These are phyloP conservation scores for Nerophis ophidion DNA, from an alignment of 2,113 vertebrate genomes.

Conservation along the genomic window DNA sequence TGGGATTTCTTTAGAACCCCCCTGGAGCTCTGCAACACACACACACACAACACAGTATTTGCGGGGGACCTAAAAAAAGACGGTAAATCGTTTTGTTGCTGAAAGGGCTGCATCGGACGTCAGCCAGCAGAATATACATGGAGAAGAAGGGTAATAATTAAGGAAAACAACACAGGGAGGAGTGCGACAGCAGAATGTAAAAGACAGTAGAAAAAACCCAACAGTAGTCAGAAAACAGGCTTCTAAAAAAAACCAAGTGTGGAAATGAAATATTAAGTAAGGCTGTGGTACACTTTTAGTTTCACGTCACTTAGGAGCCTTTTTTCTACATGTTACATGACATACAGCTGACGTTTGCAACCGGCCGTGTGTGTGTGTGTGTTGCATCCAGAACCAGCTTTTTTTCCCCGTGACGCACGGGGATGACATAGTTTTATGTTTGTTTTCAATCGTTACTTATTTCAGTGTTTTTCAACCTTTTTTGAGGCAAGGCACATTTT, in stretches of 20 bases:
- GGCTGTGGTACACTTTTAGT: conserved; percentile 44
- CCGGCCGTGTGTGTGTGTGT: conserved; percentile 5
- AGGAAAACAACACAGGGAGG: no score
- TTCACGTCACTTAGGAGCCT: conserved; percentile 31
- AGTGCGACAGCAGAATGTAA: background rate
- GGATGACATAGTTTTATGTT: background rate
- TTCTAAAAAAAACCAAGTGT: conserved; percentile 56
- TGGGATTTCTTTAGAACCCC: conserved; percentile 87
- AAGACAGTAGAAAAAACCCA: conserved; percentile 41
- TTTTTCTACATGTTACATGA: conserved; percentile 24
- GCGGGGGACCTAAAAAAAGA: conserved; percentile 27
- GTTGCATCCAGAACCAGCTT: conserved; percentile 1
- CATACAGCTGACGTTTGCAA: background rate
- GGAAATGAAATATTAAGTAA: conserved; percentile 64
- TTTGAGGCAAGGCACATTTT: no score
- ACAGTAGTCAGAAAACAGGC: conserved; percentile 46
- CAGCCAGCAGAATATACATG: conserved; percentile 21
- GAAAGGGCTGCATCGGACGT: conserved; percentile 23
- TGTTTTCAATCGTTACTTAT: conserved; percentile 32
- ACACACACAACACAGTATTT: conserved; percentile 11
- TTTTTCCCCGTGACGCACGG: background rate
- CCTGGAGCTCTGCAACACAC: conserved; percentile 78
- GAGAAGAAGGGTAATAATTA: background rate
- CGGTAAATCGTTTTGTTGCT: conserved; percentile 35
- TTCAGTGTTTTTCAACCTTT: background rate